Conservation (phyloP, 2,797 vertebrate species). For the Melanotaenia boesemani region DNA sequence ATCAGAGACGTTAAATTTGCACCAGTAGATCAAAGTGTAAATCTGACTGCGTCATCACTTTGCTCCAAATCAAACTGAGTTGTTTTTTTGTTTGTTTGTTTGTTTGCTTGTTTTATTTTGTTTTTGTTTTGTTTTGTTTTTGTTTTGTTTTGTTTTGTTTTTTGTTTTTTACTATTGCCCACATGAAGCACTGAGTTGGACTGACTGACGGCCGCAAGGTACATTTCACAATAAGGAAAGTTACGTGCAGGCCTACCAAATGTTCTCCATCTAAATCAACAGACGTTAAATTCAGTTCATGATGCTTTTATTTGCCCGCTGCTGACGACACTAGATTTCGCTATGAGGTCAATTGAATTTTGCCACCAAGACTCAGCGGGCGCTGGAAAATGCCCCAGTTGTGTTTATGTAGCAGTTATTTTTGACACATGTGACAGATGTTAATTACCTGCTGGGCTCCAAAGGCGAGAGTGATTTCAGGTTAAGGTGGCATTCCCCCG, state of each 20-base stretch:
- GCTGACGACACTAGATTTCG: constrained; percentile 58
- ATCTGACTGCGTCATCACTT: constrained; percentile 16
- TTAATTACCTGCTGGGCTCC: constrained; percentile 77
- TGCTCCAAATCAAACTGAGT: constrained; percentile 21
- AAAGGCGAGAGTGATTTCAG: constrained; percentile 34
- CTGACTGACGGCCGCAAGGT: background rate
- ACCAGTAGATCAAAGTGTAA: background rate
- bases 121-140: too few relatives aligned
- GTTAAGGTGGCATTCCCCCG: constrained; percentile 37
- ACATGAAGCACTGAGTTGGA: constrained; percentile 21
- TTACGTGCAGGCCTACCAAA: background rate
- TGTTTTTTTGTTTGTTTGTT: too few relatives aligned
- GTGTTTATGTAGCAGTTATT: constrained; percentile 79
- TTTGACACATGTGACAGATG: constrained; percentile 75
- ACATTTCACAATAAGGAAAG: background rate
- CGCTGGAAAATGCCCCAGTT: constrained; percentile 40
- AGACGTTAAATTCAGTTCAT: constrained; percentile 14
- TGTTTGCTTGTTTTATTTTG: too few relatives aligned
- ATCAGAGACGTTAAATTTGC: background rate
- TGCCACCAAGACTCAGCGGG: constrained; percentile 21
- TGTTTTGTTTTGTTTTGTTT: too few relatives aligned
- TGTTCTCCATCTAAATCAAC: background rate
- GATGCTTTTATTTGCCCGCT: constrained; percentile 20
- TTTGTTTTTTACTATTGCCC: background rate
- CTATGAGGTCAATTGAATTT: constrained; percentile 62